Percentiles rank a stretch among this genome's conserved stretches.
Evolutionary conservation across 37 sponge, comb jelly and placozoan species (phyloP).

Genomic region (Trichoplax adhaerens): DNA sequence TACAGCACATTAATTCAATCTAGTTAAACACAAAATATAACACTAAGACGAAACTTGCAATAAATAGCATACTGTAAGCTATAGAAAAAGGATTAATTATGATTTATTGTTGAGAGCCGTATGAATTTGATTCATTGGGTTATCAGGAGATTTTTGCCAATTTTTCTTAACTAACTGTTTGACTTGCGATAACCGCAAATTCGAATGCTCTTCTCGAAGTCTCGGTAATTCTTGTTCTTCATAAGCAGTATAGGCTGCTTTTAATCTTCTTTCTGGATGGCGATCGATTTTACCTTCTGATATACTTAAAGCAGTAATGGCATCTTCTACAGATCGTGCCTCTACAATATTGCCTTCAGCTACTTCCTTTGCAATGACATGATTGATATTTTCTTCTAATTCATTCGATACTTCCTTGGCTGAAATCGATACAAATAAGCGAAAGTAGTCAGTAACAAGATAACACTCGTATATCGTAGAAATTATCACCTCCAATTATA

Average conservation of each 20-base stretch:
- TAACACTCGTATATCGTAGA: no score
- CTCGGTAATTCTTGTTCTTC: conserved; percentile 66
- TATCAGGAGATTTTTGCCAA: conserved; percentile 93
- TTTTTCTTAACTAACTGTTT: conserved; percentile 83
- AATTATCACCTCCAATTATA: no score
- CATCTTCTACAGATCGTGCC: conserved; percentile 73
- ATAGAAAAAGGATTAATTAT: no score
- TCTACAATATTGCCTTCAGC: conserved; percentile 24
- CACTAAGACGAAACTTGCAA: no score
- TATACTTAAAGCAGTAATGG: conserved; percentile 53
- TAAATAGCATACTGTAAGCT: no score
- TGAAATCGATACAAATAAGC: no score
- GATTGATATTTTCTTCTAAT: conserved; percentile 77
- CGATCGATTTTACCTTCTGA: conserved; percentile 17
- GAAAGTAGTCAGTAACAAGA: no score
- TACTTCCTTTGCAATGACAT: conserved; percentile 18
- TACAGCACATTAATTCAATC: no score
- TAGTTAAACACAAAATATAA: no score
- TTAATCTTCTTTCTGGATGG: conserved; percentile 57
- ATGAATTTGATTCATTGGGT: conserved; percentile 67
- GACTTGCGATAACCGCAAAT: conserved; percentile 71
- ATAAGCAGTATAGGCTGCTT: conserved; percentile 74
- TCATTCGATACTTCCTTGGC: no score
- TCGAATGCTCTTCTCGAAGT: conserved; percentile 64
- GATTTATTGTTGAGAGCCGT: conserved; percentile 2